Conservation (phyloP, 2,113 vertebrate species). For the Rhinolophus ferrumequinum region DNA sequence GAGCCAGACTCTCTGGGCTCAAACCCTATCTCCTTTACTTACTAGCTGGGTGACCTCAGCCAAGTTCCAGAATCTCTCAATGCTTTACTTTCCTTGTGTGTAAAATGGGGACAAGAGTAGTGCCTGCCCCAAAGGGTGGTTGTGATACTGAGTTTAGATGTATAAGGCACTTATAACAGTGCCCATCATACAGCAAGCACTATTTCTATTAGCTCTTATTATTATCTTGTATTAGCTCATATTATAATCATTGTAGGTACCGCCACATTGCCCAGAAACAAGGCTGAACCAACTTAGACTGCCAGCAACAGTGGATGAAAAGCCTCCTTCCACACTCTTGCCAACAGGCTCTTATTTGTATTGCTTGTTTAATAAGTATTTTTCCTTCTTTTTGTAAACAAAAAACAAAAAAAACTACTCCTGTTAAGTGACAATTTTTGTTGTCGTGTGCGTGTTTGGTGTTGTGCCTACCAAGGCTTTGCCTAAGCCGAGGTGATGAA, state of each 20-base stretch:
- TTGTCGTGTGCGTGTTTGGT: background rate
- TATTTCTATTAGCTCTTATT: background rate
- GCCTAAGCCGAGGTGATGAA: background rate
- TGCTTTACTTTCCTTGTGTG: background rate
- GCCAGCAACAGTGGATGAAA: background rate
- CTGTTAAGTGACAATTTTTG: background rate
- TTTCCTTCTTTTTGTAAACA: background rate
- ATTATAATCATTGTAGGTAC: background rate
- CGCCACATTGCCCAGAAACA: background rate
- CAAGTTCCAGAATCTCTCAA: background rate
- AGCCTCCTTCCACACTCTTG: background rate
- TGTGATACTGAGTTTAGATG: background rate
- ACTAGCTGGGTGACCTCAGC: background rate
- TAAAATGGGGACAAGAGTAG: background rate
- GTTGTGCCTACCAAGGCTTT: background rate
- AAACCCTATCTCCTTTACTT: background rate
- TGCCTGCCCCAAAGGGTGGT: background rate
- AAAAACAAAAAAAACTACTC: background rate
- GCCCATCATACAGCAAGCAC: background rate
- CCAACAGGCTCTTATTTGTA: background rate
- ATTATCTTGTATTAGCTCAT: background rate
- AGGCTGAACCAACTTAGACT: background rate
- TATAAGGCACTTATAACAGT: background rate
- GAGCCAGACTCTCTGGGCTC: background rate
- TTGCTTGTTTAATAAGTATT: background rate